Base-by-base conservation (phyloP, 2,888 invertebrate genomes). In the Nemotelus pantherinus region DNA sequence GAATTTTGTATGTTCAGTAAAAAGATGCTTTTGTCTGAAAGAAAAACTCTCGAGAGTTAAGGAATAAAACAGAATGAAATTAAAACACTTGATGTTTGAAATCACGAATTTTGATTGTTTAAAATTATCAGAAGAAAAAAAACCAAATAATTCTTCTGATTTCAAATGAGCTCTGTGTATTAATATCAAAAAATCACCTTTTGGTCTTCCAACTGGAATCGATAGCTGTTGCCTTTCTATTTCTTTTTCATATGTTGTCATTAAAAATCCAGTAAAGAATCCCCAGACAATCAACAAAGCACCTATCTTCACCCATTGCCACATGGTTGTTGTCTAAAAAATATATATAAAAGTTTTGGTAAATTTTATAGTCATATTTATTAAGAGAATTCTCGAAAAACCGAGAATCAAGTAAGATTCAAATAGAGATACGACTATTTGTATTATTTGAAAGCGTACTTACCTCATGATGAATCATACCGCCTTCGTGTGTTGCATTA, bases 181-280 rank as follows among this genome's bases (percentile, higher is more conserved):
- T 25, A 25, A 25, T 25, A 25, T 25, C 25, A 25, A 25, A 25
- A 25, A 25, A 25, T 25, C 25, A 77, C 80, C 81, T 84, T 88
- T 90, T 2, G 88, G 84, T 82, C 89, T 86, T 57, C 87, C 87
- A 0, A 88, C 88, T 2, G 90, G 88, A 77, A 93, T 88, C 3
- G 90, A 91, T 0, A 94, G 88, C 82, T 92, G 91, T 82, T 91
- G 91, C 70, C 89, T 87, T 41, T 89, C 86, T 65, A 89, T 88
- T 53, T 91, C 89, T 83, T 90, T 92, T 82, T 93, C 94, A 80
- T 90, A 91, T 83, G 91, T 93, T 82, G 90, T 88, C 87, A 93
- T 90, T 80, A 94, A 89, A 6, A 91, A 89, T 3, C 89, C 88
- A 0, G 93, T 92, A 84, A 93, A 93, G 80, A 91, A 87, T 0